Conservation (phyloP, 1,140 invertebrate species). For the Musca vetustissima region DNA sequence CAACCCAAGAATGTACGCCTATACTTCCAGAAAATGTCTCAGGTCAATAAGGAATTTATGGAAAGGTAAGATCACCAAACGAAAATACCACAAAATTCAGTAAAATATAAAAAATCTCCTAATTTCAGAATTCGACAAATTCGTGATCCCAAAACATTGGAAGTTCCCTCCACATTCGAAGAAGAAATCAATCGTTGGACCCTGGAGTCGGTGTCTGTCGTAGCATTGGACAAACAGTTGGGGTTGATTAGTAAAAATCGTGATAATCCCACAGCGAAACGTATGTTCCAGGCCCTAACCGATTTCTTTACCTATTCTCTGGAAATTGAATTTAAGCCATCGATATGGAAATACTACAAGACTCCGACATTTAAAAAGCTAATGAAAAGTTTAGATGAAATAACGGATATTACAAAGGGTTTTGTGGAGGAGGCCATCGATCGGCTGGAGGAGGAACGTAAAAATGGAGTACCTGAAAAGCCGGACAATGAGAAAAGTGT, state of each 20-base stretch:
- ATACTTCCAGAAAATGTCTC: conserved; percentile 33
- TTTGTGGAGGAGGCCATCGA: conserved; percentile 42
- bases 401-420: conserved; percentile 36
- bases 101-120: neutral
- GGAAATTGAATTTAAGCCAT: conserved; percentile 64
- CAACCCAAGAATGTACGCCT: conserved; percentile 45
- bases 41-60: conserved; percentile 26
- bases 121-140: conserved; percentile 60
- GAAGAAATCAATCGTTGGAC: conserved; percentile 70
- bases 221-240: conserved; percentile 72
- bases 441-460: conserved; percentile 31
- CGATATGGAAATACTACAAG: conserved; percentile 64
- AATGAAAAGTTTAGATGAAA: conserved; percentile 55
- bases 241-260: conserved; percentile 56
- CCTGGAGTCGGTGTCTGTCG: conserved; percentile 69
- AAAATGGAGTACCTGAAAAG: conserved; percentile 46
- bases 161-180: conserved; percentile 63
- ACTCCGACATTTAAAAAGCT: conserved; percentile 63
- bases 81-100: neutral
- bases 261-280: conserved; percentile 49
- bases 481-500: conserved; percentile 60
- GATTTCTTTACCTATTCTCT: conserved; percentile 50
- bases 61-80: conserved; percentile 43
- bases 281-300: conserved; percentile 63
- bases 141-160: conserved; percentile 58